phyloP scores from a whole-genome alignment of 2,888 invertebrate genomes.

The Mechanitis messenoides region DNA sequence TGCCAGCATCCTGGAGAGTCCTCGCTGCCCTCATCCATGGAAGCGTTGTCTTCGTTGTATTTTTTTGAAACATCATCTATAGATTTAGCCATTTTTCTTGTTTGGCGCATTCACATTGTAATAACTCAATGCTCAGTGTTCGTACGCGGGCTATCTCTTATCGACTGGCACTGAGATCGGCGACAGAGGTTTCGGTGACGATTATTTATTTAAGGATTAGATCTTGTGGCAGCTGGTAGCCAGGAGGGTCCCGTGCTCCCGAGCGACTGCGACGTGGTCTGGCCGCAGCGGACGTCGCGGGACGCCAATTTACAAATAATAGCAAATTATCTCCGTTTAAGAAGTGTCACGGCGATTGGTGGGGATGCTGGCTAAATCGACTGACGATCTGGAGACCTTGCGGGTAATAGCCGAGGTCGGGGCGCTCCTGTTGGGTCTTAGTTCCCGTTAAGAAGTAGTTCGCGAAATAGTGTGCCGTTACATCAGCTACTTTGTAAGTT shows the following conservation, averaged over 20 bases:
- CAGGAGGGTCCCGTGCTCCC: slow-evolving; percentile 61
- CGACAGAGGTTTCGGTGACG: slow-evolving; percentile 47
- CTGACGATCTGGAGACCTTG: slow-evolving; percentile 72
- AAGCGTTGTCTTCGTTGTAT: slow-evolving; percentile 64
- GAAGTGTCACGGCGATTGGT: slow-evolving; percentile 73
- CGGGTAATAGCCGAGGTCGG: slow-evolving; percentile 64
- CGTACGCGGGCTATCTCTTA: slow-evolving; percentile 59
- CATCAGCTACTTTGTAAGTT: slow-evolving; percentile 41
- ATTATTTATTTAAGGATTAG: slow-evolving; percentile 60
- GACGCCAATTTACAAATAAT: slow-evolving; percentile 75
- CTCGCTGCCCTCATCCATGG: slow-evolving; percentile 67
- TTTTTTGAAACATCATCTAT: slow-evolving; percentile 56
- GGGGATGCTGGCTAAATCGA: slow-evolving; percentile 73
- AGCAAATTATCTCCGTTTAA: slow-evolving; percentile 76
- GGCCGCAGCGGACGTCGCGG: slow-evolving; percentile 63
- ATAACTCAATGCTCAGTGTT: slow-evolving; percentile 47
- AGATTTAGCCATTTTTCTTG: slow-evolving; percentile 55
- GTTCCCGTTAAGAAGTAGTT: slow-evolving; percentile 51
- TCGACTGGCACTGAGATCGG: slow-evolving; percentile 63
- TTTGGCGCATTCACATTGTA: slow-evolving; percentile 51
- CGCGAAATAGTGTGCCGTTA: slow-evolving; percentile 46
- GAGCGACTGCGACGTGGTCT: slow-evolving; percentile 59
- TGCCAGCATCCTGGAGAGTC: slow-evolving; percentile 58
- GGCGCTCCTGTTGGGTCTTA: slow-evolving; percentile 52
- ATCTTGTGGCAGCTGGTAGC: slow-evolving; percentile 52